A percentile compares a stretch with the other conserved stretches of the same genome.
Evolutionary conservation across 1,140 invertebrate species (phyloP).

Genomic region (Brachystomella parvula): DNA sequence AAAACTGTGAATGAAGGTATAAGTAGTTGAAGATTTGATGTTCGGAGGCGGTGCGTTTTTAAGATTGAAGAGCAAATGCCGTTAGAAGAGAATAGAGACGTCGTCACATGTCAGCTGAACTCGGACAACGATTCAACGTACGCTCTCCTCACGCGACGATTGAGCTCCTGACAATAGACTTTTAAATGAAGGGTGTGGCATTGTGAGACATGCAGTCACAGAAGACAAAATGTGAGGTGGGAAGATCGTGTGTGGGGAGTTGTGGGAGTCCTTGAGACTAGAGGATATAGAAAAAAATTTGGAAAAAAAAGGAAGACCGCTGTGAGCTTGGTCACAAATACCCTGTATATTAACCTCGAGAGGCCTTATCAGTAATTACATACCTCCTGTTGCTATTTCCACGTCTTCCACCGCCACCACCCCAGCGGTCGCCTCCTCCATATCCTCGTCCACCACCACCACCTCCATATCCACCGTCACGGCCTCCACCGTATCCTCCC

Average conservation of each 20-base stretch:
- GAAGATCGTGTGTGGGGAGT: background rate
- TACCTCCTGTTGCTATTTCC: background rate
- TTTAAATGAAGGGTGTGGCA: background rate
- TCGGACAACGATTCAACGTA: too few relatives aligned
- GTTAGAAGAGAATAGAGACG: too few relatives aligned
- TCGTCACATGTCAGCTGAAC: too few relatives aligned
- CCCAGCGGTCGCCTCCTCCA: background rate
- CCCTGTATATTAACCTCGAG: background rate
- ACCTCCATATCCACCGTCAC: background rate
- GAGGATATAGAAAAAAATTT: background rate
- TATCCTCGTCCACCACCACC: background rate
- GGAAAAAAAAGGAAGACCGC: background rate
- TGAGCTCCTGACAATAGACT: too few relatives aligned
- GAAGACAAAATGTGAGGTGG: background rate
- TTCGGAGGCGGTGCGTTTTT: too few relatives aligned
- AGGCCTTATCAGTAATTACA: background rate
- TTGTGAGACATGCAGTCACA: background rate
- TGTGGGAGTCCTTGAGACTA: background rate
- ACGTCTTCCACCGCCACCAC: background rate
- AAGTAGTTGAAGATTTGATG: too few relatives aligned
- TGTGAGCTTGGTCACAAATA: background rate
- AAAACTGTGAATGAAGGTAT: too few relatives aligned
- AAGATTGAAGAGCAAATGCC: too few relatives aligned
- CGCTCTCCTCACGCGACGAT: too few relatives aligned
- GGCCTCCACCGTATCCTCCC: conserved; percentile 4